These are phyloP conservation scores for Aphelenchoides avenae DNA, from an alignment of 1,140 invertebrate species.

Conservation along the genomic window DNA sequence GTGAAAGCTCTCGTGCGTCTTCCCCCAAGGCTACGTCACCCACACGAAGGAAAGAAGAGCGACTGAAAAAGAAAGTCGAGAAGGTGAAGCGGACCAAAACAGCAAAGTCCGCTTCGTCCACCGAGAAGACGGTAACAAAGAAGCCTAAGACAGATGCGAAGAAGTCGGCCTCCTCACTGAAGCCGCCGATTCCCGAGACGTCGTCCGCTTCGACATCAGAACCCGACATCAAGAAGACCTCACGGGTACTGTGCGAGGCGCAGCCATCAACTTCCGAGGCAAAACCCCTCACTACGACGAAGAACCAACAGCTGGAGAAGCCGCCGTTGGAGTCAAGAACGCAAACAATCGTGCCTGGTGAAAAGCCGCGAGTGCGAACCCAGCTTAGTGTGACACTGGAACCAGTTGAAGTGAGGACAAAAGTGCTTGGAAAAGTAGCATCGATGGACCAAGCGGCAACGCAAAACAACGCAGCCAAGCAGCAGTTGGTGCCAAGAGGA, in stretches of 20 bases:
- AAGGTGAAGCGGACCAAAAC: constrained; percentile 5
- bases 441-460: constrained; percentile 38
- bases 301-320: no score
- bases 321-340: no score
- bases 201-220: background rate
- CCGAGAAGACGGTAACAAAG: constrained; percentile 16
- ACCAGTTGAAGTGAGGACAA: no score
- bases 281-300: no score
- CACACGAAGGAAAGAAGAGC: background rate
- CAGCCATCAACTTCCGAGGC: no score
- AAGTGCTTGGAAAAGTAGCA: constrained; percentile 25
- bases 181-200: background rate
- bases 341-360: no score
- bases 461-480: constrained; percentile 16
- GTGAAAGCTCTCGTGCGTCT: background rate
- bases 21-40: background rate
- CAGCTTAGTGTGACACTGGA: no score
- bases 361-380: no score
- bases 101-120: constrained; percentile 14
- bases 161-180: background rate
- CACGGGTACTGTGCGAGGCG: no score
- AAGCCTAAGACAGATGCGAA: constrained; percentile 1
- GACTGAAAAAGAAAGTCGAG: background rate
- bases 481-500: no score
- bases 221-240: no score